Evolutionary conservation across 2,797 vertebrate species (phyloP).

Genomic region (Crenichthys baileyi): DNA sequence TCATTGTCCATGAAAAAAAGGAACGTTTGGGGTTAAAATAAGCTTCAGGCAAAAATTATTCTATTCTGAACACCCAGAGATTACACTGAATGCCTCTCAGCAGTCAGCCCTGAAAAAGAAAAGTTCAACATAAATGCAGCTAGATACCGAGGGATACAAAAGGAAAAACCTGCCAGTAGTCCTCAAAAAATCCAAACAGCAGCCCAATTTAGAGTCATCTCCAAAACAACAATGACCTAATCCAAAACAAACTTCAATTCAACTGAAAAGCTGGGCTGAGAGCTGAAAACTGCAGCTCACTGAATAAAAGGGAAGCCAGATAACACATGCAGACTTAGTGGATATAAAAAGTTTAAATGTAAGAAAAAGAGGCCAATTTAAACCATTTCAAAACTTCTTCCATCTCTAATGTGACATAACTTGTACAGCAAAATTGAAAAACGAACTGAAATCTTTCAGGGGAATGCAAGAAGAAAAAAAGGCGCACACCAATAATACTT

Average conservation of each 20-base stretch:
- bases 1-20: background rate
- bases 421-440: background rate
- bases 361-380: background rate
- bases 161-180: conserved; percentile 13
- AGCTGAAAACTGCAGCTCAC: conserved; percentile 3
- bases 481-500: background rate
- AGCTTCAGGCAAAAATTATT: background rate
- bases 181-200: conserved; percentile 1
- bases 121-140: conserved; percentile 4
- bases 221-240: conserved; percentile 14
- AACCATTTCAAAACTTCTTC: background rate
- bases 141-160: conserved; percentile 4
- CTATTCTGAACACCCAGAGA: background rate
- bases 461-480: background rate
- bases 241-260: conserved; percentile 19
- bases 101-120: background rate
- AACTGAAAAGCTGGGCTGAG: background rate
- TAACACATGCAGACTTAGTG: background rate
- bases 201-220: conserved; percentile 9
- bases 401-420: too few relatives aligned
- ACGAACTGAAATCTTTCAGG: background rate
- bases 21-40: conserved; percentile 1
- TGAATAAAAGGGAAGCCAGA: background rate
- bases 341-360: background rate
- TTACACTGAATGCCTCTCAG: background rate